Base-by-base conservation (phyloP, 2,888 invertebrate species). In the Cryptus viduatorius region DNA sequence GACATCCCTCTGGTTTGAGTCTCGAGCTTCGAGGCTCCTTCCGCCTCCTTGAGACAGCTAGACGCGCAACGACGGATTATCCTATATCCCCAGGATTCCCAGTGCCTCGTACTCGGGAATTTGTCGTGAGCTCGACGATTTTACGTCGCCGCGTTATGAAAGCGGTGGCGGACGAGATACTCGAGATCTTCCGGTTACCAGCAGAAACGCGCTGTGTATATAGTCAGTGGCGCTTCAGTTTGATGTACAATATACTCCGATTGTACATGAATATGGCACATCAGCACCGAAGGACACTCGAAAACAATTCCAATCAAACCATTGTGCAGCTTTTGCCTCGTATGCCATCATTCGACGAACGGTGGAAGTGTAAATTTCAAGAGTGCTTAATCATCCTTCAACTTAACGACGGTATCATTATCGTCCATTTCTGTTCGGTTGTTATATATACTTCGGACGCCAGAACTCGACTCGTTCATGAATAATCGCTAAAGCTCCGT, bases 21-120 rank as follows among this genome's bases (percentile, higher is more conserved):
- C 71, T 82, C 59, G 64, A 76, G 82, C 79, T 37, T 75, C 59
- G 65, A 19, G 77, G 80, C 72, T 72, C 71, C 71, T 77, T 80
- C 68, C 67, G 56, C 76, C 83, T 37, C 48, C 80, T 81, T 50
- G 80, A 83, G 83, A 83, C 83, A 37, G 71, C 56, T 64, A 79
- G 65, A 73, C 84, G 80, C 73, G 80, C 84, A 77, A 77, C 79
- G 77, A 77, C 44, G 84, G 84, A 84, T 81, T 81, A 84, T 84
- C 77, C 80, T 69, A 37, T 67, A 77, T 80, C 61, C 59, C 24
- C 4, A 29, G 77, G 68, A 73, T 84, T 84, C 37, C 72, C 46
- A 67, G 77, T 67, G 46, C 61, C 44, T 73, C 61, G 65, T 76
- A 64, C 72, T 80, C 65, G 42, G 68, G 46, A 53, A 81, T 81